Evolutionary conservation across 2,797 vertebrate species (phyloP).

Genomic region (Tapirus indicus): DNA sequence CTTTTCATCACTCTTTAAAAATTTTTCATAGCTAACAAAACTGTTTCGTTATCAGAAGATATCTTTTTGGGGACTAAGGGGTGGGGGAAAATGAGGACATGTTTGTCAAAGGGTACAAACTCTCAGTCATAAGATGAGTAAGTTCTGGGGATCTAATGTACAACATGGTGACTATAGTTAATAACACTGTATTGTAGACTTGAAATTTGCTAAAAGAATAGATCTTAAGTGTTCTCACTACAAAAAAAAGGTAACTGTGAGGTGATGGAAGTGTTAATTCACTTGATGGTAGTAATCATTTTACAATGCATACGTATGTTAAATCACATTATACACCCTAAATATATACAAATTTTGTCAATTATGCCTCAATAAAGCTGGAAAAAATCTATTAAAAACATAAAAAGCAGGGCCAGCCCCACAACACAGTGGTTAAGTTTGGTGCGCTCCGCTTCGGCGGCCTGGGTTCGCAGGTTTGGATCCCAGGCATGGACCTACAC

Average conservation of each 20-base stretch:
- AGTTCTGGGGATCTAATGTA: not conserved
- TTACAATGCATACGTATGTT: not conserved
- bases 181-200: not conserved
- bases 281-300: not conserved
- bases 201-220: not conserved
- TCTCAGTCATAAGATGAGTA: not conserved
- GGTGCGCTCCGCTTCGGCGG: too few relatives aligned
- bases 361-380: not conserved
- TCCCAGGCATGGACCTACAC: too few relatives aligned
- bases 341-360: not conserved
- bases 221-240: not conserved
- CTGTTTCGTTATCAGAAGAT: not conserved
- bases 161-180: not conserved
- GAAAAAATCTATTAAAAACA: not conserved
- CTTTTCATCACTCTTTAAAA: not conserved
- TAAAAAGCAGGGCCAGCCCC: too few relatives aligned
- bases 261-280: not conserved
- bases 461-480: too few relatives aligned
- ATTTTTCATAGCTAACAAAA: not conserved
- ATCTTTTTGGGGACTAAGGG: not conserved
- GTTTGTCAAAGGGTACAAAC: not conserved
- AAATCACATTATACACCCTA: not conserved
- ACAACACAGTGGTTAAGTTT: too few relatives aligned
- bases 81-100: not conserved
- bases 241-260: not conserved